Evolutionary conservation across 2,797 vertebrate genomes (phyloP), one percentile per base, ranked within the genome.

Genomic region (Propithecus deckenii): DNA sequence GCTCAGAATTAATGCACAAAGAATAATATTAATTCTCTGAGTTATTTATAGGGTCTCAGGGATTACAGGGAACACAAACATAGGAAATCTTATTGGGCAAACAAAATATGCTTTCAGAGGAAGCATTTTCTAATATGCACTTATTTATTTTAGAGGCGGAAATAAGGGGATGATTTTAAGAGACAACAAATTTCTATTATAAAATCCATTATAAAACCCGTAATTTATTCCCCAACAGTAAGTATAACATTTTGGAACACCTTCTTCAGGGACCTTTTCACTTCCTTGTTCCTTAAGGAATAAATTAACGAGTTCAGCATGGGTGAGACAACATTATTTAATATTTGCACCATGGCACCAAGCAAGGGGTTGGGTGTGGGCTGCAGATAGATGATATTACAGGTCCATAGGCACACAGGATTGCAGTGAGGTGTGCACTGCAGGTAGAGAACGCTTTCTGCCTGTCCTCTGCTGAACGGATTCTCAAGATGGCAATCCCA

Each of bases 361-460:
- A 98, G 63, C 25, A 97, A 96, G 13, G 93, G 72, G 1, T 97
- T 95, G 72, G 90, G 91, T 17, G 94, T 79, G 12, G 86, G 91
- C 32, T 95, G 95, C 20, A 98, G 86, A 15, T 97, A 98, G 72
- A 97, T 91, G 14, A 96, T 90, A 97, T 92, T 0, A 96, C 91
- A 6, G 98, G 97, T 14, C 97, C 95, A 0, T 97, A 98, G 75
- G 97, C 98, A 87, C 94, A 96, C 1, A 97, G 88, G 41, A 98
- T 92, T 6, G 97, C 94, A 5, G 76, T 80, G 25, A 98, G 91
- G 89, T 98, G 97, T 61, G 98, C 97, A 12, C 97, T 98, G 81
- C 97, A 98, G 18, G 97, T 98, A 12, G 97, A 98, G 95, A 98
- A 98, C 0, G 92, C 93, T 72, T 97, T 96, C 88, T 89, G 65